phyloP scores from a whole-genome alignment of 1,140 invertebrate genomes.

The Medauroidea extradentata region DNA sequence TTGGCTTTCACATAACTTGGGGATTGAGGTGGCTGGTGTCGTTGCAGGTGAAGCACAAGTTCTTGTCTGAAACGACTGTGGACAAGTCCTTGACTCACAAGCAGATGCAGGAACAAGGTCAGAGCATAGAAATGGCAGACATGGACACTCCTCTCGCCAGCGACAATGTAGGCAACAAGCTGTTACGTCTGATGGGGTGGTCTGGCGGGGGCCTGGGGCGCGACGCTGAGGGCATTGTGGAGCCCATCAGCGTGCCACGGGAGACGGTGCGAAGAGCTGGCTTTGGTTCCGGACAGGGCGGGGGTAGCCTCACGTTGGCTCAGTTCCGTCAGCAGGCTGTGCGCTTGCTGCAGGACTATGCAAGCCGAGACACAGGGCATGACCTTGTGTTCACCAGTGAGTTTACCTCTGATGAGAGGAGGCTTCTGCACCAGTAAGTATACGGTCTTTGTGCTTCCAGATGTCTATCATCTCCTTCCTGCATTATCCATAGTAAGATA shows the following conservation, averaged over 20 bases:
- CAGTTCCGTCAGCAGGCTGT: slow-evolving; percentile 38
- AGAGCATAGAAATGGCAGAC: background rate
- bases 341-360: slow-evolving; percentile 44
- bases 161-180: slow-evolving; percentile 59
- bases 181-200: slow-evolving; percentile 74
- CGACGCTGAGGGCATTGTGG: slow-evolving; percentile 41
- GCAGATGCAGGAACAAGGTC: too few species aligned
- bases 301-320: background rate
- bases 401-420: slow-evolving; percentile 67
- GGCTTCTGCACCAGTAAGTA: slow-evolving; percentile 57
- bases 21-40: too few species aligned
- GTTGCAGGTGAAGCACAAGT: slow-evolving; percentile 2
- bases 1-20: too few species aligned
- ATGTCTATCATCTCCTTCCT: too few species aligned
- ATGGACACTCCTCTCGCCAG: slow-evolving; percentile 37
- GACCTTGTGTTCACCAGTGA: slow-evolving; percentile 63
- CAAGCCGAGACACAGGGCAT: slow-evolving; percentile 47
- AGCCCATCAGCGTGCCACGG: slow-evolving; percentile 35
- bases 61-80: background rate
- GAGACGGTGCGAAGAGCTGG: background rate
- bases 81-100: background rate
- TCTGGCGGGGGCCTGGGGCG: slow-evolving; percentile 47
- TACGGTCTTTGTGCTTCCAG: background rate
- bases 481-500: too few species aligned
- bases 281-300: background rate